A percentile compares a stretch with the other conserved stretches of the same genome.
These are phyloP conservation scores for Amblyteles armatorius DNA, from an alignment of 2,888 invertebrate genomes.

Conservation along the genomic window DNA sequence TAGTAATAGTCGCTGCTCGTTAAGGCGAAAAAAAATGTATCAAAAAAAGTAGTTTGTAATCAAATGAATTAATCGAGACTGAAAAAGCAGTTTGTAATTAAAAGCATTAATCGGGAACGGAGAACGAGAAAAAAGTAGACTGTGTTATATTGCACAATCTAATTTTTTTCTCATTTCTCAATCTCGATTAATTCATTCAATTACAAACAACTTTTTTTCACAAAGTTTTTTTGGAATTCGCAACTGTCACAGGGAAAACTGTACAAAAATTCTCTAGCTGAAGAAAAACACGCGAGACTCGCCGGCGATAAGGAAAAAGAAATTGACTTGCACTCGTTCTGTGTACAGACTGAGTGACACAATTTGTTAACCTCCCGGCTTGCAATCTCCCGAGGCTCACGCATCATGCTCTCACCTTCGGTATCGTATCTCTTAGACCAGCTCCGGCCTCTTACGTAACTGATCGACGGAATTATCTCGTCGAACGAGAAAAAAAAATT, in stretches of 20 bases:
- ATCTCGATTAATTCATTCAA: no score
- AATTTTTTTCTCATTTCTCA: no score
- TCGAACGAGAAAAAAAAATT: not conserved
- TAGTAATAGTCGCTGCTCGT: no score
- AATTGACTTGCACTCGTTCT: not conserved
- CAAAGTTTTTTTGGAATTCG: no score
- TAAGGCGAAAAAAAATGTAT: no score
- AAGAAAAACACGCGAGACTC: not conserved
- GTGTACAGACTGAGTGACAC: conserved; percentile 21
- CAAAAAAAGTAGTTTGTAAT: no score
- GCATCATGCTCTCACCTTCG: conserved; percentile 19
- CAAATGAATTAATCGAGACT: no score
- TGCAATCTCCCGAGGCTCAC: conserved; percentile 25
- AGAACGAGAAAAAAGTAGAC: no score
- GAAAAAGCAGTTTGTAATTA: no score
- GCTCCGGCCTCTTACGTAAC: not conserved
- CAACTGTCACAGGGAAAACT: not conserved
- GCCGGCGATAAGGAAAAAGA: conserved; percentile 17
- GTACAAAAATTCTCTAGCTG: not conserved
- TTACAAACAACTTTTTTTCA: no score
- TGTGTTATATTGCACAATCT: no score
- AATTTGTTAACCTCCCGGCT: conserved; percentile 35
- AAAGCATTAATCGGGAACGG: no score
- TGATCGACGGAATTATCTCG: not conserved
- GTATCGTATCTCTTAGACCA: conserved; percentile 12